phyloP scores from a whole-genome alignment of 2,113 vertebrate genomes.

The Oophaga pumilio region DNA sequence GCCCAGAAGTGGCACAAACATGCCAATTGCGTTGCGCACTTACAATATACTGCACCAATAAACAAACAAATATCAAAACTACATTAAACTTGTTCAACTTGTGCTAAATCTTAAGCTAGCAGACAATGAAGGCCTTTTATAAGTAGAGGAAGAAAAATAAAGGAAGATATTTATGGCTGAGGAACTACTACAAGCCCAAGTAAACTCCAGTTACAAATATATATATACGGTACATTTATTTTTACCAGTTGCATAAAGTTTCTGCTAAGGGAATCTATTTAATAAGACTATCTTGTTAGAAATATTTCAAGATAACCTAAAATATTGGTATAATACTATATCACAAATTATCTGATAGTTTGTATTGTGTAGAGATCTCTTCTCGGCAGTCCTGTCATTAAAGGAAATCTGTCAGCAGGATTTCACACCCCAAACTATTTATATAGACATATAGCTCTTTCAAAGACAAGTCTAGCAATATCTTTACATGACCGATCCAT shows the following conservation, averaged over 20 bases:
- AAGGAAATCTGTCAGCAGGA: too few species aligned
- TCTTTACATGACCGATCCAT: too few species aligned
- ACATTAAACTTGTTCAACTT: neutral
- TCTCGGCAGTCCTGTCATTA: too few species aligned
- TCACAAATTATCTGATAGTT: too few species aligned
- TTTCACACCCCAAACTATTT: too few species aligned
- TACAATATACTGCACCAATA: neutral
- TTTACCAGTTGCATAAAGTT: neutral
- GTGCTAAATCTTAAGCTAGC: neutral
- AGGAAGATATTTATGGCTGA: neutral
- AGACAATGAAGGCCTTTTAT: neutral
- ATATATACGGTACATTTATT: neutral
- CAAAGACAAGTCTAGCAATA: too few species aligned
- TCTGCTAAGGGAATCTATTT: neutral
- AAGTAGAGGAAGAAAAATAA: neutral
- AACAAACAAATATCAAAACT: too few species aligned
- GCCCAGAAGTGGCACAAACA: too few species aligned
- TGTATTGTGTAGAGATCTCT: too few species aligned
- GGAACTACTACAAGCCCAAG: neutral
- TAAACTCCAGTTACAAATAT: neutral
- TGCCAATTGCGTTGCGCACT: too few species aligned
- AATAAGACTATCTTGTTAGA: neutral
- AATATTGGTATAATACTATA: neutral
- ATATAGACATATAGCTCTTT: too few species aligned
- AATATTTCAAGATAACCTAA: neutral